These are phyloP conservation scores for Asteroscopus sphinx DNA, from an alignment of 2,888 invertebrate species.

Conservation along the genomic window DNA sequence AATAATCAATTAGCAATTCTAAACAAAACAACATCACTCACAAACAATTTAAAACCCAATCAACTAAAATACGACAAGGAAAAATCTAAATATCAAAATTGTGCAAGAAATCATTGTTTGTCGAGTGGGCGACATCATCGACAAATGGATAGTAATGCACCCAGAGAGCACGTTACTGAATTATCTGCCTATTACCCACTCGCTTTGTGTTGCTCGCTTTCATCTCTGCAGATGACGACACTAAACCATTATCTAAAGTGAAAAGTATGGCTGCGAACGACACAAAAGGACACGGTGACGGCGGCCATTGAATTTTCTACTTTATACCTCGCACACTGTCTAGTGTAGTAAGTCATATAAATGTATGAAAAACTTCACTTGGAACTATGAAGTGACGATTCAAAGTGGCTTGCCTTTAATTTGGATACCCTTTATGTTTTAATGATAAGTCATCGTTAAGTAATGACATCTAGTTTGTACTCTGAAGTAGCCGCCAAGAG, in stretches of 20 bases:
- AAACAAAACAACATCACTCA: background rate
- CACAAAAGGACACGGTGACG: constrained; percentile 45
- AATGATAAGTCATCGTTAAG: constrained; percentile 32
- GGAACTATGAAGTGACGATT: constrained; percentile 11
- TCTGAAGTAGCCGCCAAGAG: constrained; percentile 11
- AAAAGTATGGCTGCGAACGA: constrained; percentile 61
- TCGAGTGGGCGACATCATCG: constrained; percentile 30
- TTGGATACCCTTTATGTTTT: constrained; percentile 24
- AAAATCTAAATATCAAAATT: background rate
- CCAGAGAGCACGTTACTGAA: constrained; percentile 76
- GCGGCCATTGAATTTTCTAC: constrained; percentile 57
- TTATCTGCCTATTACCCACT: constrained; percentile 88
- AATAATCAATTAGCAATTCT: too few relatives aligned
- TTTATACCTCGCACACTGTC: constrained; percentile 42
- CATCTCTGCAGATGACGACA: constrained; percentile 72
- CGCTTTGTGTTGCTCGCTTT: constrained; percentile 82
- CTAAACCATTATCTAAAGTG: constrained; percentile 73
- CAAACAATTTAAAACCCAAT: background rate
- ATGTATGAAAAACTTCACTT: constrained; percentile 8
- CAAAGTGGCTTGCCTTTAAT: constrained; percentile 51
- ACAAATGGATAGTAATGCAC: constrained; percentile 84
- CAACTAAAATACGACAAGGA: background rate
- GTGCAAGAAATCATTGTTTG: background rate
- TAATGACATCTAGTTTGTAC: constrained; percentile 22
- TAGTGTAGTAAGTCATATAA: constrained; percentile 22